Base-by-base conservation (phyloP, 2,888 invertebrate genomes). In the Chrysodeixis includens region DNA sequence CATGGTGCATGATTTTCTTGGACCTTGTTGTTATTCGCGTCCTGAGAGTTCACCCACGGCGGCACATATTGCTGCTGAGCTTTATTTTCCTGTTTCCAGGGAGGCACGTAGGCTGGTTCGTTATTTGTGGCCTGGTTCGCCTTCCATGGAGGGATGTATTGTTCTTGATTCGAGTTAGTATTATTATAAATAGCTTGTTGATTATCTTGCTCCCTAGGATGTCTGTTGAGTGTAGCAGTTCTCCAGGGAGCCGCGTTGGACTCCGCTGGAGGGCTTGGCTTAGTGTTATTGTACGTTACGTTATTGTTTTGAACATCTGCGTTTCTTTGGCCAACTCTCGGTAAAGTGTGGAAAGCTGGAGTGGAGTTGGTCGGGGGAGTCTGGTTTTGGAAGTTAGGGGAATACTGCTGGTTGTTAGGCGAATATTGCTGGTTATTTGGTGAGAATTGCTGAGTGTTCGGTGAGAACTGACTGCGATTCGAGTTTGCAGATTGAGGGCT, bases 101-200 rank as follows among this genome's bases (percentile, higher is more conserved):
- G 83, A 64, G 90, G 88, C 79, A 82, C 87, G 63, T 89, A 86
- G 49, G 81, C 74, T 55, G 79, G 88, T 78, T 92, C 90, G 32
- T 79, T 79, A 65, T 86, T 91, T 44, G 54, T 16, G 7, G 67
- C 44, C 69, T 93, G 93, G 74, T 88, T 92, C 20, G 82, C 56
- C 84, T 90, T 92, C 92, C 92, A 92, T 44, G 90, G 91, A n/a
- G 92, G 91, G 18, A 80, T 88, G 59, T 92, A 91, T 73, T 88
- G 90, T 59, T 90, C 89, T 72, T 90, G 90, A 66, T 88, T 88
- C 10, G 74, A 62, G 57, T 81, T 88, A 30, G 83, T 85, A 71
- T 90, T 91, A 54, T 88, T 90, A 58, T 89, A 87, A 62, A 81
- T 76, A n/a, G 68, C 79, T 69, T 87, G 86, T 62, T 89, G 87